Evolutionary conservation across 2,797 vertebrate species (phyloP).

Genomic region (Knipowitschia caucasica): DNA sequence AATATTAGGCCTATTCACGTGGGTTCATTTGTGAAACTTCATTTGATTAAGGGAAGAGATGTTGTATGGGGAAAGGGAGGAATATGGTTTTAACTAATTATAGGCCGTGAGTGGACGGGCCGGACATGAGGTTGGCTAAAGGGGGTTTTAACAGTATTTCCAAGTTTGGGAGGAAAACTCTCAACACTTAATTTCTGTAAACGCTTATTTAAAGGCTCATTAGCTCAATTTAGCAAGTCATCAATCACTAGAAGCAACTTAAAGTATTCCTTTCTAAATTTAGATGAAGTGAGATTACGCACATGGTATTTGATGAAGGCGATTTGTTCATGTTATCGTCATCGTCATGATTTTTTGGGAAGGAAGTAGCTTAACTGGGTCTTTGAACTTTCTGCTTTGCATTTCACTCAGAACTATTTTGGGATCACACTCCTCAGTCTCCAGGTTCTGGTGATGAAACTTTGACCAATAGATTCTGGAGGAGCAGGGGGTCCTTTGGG

Average conservation of each 20-base stretch:
- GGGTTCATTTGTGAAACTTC: conserved; percentile 71
- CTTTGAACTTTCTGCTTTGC: too few relatives aligned
- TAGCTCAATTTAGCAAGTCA: not conserved
- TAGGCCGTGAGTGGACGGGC: conserved; percentile 38
- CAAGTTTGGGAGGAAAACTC: not conserved
- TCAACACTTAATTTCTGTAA: not conserved
- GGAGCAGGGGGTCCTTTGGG: too few relatives aligned
- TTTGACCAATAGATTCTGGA: too few relatives aligned
- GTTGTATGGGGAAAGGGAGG: conserved; percentile 50
- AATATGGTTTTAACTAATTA: conserved; percentile 53
- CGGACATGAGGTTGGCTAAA: conserved; percentile 34
- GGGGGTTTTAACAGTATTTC: not conserved
- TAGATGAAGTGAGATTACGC: too few relatives aligned
- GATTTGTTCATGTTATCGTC: not conserved
- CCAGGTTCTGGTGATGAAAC: too few relatives aligned
- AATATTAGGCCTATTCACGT: conserved; percentile 76
- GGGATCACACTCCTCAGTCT: too few relatives aligned
- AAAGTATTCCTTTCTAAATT: not conserved
- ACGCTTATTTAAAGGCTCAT: not conserved
- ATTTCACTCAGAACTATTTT: too few relatives aligned
- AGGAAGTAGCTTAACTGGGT: too few relatives aligned
- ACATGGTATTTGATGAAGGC: too few relatives aligned
- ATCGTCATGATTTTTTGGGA: too few relatives aligned
- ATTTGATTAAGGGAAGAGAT: conserved; percentile 73
- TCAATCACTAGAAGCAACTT: not conserved